Evolutionary conservation across 2,888 invertebrate genomes (phyloP).

Genomic region (Panzeria rudis): DNA sequence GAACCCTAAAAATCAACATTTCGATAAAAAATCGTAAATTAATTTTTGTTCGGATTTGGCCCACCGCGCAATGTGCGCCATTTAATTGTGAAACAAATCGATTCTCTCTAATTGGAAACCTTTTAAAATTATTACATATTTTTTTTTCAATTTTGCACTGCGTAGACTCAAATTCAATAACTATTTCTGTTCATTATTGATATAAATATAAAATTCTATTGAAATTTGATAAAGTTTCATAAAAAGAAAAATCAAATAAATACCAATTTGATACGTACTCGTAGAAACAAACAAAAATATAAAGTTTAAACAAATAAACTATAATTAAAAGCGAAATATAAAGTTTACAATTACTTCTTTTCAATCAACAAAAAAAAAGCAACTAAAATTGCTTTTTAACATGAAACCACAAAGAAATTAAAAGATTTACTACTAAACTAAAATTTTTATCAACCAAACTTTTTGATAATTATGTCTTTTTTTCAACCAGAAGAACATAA

Average conservation of each 20-base stretch:
- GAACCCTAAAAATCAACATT: too few relatives aligned
- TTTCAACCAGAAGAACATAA: background rate
- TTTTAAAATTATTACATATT: background rate
- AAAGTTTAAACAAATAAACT: background rate
- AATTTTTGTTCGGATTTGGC: too few relatives aligned
- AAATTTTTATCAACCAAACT: background rate
- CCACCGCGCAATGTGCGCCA: too few relatives aligned
- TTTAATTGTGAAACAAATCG: background rate
- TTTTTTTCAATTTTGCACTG: background rate
- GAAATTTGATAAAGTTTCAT: background rate
- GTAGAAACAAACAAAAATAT: constrained; percentile 1
- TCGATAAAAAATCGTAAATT: too few relatives aligned
- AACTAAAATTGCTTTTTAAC: constrained; percentile 39
- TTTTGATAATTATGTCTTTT: background rate
- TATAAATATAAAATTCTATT: background rate
- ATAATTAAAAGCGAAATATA: constrained; percentile 17
- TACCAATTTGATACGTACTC: constrained; percentile 1
- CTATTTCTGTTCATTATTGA: background rate
- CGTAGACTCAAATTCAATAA: background rate
- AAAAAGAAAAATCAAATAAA: background rate
- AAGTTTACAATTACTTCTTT: background rate
- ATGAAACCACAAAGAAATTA: constrained; percentile 19
- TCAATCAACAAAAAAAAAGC: background rate
- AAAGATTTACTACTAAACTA: background rate
- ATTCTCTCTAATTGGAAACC: too few relatives aligned